Conservation (phyloP, 2,113 vertebrate genomes). For the Hypanus sabinus region DNA sequence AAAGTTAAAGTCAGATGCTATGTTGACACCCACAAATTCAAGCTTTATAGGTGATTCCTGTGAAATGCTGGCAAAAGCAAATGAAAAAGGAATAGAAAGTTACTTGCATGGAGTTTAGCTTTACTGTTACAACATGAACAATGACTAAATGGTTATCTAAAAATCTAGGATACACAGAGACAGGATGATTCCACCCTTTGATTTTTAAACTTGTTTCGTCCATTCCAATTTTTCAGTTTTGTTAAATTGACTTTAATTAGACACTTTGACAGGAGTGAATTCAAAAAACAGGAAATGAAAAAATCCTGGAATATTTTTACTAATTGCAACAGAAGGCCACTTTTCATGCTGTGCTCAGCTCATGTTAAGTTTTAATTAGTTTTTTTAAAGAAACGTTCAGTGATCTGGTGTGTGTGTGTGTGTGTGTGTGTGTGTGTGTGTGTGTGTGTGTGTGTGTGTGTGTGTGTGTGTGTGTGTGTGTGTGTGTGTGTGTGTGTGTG, state of each 20-base stretch:
- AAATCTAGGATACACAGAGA: not conserved
- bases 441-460: too few species aligned
- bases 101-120: not conserved
- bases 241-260: conserved; percentile 18
- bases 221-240: conserved; percentile 14
- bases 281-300: conserved; percentile 9
- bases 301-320: not conserved
- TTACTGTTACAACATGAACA: not conserved
- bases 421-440: too few species aligned
- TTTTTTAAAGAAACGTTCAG: not conserved
- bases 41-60: not conserved
- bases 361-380: not conserved
- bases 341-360: not conserved
- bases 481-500: too few species aligned
- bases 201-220: conserved; percentile 7
- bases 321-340: not conserved
- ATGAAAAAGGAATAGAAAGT: not conserved
- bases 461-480: too few species aligned
- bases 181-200: conserved; percentile 13
- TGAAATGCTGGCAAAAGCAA: not conserved
- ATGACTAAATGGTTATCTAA: not conserved
- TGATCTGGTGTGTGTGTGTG: too few species aligned
- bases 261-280: not conserved
- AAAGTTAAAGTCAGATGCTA: not conserved
- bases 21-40: not conserved